Evolutionary conservation across 2,888 invertebrate species (phyloP), one percentile per base, ranked within the genome.

Genomic region (Melinaea marsaeus): DNA sequence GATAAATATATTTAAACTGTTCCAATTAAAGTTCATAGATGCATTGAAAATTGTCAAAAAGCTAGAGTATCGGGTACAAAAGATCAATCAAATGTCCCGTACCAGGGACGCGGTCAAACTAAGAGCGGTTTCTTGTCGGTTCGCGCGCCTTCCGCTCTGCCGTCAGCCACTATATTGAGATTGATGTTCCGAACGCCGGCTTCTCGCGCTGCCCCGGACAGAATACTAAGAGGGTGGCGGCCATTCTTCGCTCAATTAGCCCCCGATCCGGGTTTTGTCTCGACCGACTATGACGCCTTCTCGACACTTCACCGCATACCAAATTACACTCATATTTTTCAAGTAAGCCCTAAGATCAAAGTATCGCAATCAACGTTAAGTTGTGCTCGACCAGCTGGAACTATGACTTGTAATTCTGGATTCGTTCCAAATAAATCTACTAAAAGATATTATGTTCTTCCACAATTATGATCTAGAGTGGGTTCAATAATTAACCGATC

Each of bases 131-230:
- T 66, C 88, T 88, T 90, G 90, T 90, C 82, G 79, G 77, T 75
- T 73, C 72, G 72, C 73, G 73, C 81, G 80, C 79, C 85, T 86
- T 84, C 88, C 87, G 86, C 78, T 78, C 72, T 74, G 76, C 81
- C 87, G 90, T 89, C 90, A 89, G 85, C 83, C 76, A 72, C 77
- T 79, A 82, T 88, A 90, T 89, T 90, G 89, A 90, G 89, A 90
- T 90, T 90, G 90, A 90, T 90, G 88, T 84, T 81, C 77, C 75
- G 74, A 79, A 80, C 85, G 83, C 78, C 78, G 73, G 74, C 75
- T 71, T 79, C 75, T 75, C 75, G 78, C 77, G 74, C 78, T 72
- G 76, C 75, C 77, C 74, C 79, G 78, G 73, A 73, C 83, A 78
- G 90, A 89, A 90, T 90, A 90, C 88, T 88, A 90, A 89, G 80